These are phyloP conservation scores for Pipistrellus pipistrellus DNA, from an alignment of 2,797 vertebrate species.

Conservation along the genomic window DNA sequence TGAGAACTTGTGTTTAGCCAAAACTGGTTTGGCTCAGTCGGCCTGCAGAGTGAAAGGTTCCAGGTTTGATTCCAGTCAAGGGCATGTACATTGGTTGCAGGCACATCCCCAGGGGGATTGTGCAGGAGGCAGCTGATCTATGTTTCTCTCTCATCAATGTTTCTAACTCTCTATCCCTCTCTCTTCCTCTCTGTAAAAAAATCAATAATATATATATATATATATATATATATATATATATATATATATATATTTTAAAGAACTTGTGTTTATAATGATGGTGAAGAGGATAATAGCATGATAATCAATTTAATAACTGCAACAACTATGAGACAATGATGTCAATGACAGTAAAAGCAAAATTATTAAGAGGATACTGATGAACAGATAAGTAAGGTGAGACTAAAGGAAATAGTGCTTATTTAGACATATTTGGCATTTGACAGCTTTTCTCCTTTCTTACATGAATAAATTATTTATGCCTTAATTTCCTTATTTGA, in stretches of 20 bases:
- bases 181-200: too few species aligned
- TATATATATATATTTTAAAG: neutral
- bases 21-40: too few species aligned
- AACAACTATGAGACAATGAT: neutral
- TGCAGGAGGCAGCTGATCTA: too few species aligned
- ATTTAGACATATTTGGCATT: neutral
- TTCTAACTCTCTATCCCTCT: too few species aligned
- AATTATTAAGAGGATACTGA: neutral
- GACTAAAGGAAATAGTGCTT: neutral
- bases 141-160: too few species aligned
- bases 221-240: too few species aligned
- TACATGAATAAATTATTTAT: neutral
- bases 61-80: too few species aligned
- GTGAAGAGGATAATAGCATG: neutral
- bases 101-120: too few species aligned
- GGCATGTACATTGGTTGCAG: too few species aligned
- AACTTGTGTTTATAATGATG: neutral
- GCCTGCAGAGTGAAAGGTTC: too few species aligned
- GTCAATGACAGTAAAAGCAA: neutral
- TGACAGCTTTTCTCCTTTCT: neutral
- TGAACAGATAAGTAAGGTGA: neutral
- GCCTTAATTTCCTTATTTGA: neutral
- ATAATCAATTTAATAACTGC: neutral
- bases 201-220: too few species aligned
- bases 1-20: too few species aligned